phyloP scores from a whole-genome alignment of 2,888 invertebrate genomes.

The Villa cingulata region DNA sequence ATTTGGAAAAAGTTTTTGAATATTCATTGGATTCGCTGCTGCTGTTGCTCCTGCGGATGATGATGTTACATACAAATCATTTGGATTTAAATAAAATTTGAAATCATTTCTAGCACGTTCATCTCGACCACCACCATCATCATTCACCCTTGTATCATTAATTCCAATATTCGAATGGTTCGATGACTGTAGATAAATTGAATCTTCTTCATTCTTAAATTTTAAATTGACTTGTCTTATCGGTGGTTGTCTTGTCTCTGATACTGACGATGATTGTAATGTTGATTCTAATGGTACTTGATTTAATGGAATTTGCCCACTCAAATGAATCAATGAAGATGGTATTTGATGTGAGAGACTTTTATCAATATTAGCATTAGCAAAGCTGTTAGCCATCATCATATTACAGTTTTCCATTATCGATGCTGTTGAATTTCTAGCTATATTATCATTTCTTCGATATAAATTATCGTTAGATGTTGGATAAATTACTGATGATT shows the following conservation, averaged over 20 bases:
- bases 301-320: slow-evolving; percentile 10
- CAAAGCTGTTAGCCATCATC: background rate
- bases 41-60: too few species aligned
- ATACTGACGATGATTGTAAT: background rate
- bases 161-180: slow-evolving; percentile 7
- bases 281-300: slow-evolving; percentile 4
- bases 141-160: slow-evolving; percentile 8
- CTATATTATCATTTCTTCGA: slow-evolving; percentile 2
- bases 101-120: slow-evolving; percentile 10
- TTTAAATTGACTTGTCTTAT: slow-evolving; percentile 10
- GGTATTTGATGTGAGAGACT: slow-evolving; percentile 9
- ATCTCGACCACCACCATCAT: background rate
- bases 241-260: background rate
- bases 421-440: background rate
- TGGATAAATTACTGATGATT: background rate
- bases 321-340: slow-evolving; percentile 4
- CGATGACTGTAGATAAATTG: slow-evolving; percentile 3
- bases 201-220: slow-evolving; percentile 7
- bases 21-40: background rate
- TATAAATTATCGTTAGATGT: slow-evolving; percentile 3
- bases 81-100: slow-evolving; percentile 3
- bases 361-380: slow-evolving; percentile 1
- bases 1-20: background rate
- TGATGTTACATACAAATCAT: background rate
- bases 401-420: slow-evolving; percentile 1